Percentiles rank a stretch among this genome's conserved stretches.
Conservation (phyloP, 2,888 invertebrate species). For the Drosophila ezoana region DNA sequence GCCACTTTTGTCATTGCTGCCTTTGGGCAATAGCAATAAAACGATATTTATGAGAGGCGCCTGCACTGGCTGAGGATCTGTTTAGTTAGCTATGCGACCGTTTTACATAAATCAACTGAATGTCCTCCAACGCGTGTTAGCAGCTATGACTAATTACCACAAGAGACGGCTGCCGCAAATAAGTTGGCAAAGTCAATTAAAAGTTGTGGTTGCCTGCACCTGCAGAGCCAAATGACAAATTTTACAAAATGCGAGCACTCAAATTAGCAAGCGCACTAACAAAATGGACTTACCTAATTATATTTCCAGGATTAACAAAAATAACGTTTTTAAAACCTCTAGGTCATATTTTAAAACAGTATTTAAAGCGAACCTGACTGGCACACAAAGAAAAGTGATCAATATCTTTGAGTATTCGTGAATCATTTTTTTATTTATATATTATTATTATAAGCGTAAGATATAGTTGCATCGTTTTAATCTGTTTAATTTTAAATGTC, state of each 20-base stretch:
- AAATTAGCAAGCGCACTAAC: slow-evolving; percentile 24
- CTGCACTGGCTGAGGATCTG: slow-evolving; percentile 26
- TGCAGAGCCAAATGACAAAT: slow-evolving; percentile 57
- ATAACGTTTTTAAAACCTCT: background rate
- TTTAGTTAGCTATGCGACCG: slow-evolving; percentile 27
- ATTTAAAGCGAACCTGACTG: no score
- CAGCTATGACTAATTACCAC: slow-evolving; percentile 64
- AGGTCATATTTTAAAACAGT: no score
- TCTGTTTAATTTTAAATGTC: no score
- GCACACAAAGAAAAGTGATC: no score
- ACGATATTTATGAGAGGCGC: slow-evolving; percentile 69
- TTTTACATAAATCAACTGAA: slow-evolving; percentile 74
- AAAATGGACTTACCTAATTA: slow-evolving; percentile 17
- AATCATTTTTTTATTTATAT: no score
- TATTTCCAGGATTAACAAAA: slow-evolving; percentile 3
- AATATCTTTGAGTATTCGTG: no score
- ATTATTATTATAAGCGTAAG: no score
- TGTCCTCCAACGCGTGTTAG: slow-evolving; percentile 43
- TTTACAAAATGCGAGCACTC: slow-evolving; percentile 25
- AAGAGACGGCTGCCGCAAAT: slow-evolving; percentile 26
- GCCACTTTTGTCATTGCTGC: slow-evolving; percentile 59
- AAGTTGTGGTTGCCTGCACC: slow-evolving; percentile 63
- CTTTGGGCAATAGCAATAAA: slow-evolving; percentile 60
- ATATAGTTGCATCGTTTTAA: no score
- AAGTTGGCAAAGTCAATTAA: slow-evolving; percentile 69